A percentile compares a stretch with the other conserved stretches of the same genome.
Conservation (phyloP, 2,888 invertebrate species). For the Nomada ruficornis region DNA sequence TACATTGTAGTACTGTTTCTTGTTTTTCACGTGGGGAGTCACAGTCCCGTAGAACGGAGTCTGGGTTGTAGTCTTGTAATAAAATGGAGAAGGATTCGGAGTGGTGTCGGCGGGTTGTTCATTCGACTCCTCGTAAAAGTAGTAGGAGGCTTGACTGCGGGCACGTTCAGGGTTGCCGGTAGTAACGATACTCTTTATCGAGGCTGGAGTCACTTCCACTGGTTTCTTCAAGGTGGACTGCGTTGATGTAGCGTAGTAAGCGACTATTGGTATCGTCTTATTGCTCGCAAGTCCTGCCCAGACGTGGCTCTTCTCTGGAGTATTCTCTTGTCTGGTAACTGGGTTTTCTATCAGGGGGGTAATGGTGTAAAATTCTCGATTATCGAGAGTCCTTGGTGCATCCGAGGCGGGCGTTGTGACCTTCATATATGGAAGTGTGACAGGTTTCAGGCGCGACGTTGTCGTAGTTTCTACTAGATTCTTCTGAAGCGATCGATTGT, state of each 20-base stretch:
- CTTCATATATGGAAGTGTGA: slow-evolving; percentile 61
- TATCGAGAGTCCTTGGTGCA: slow-evolving; percentile 65
- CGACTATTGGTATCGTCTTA: slow-evolving; percentile 87
- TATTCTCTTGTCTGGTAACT: slow-evolving; percentile 77
- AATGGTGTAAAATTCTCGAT: slow-evolving; percentile 66
- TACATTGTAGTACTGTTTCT: slow-evolving; percentile 72
- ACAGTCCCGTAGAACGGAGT: slow-evolving; percentile 70
- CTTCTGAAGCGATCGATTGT: slow-evolving; percentile 53
- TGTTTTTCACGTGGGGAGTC: slow-evolving; percentile 55
- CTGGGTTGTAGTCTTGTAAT: slow-evolving; percentile 76
- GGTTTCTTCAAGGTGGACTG: slow-evolving; percentile 74
- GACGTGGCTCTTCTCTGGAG: slow-evolving; percentile 81
- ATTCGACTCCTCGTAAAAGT: slow-evolving; percentile 88
- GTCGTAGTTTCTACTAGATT: slow-evolving; percentile 42
- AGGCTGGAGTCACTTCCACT: slow-evolving; percentile 77
- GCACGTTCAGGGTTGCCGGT: slow-evolving; percentile 66
- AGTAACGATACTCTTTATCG: slow-evolving; percentile 72
- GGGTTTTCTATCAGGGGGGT: slow-evolving; percentile 71
- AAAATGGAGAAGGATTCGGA: slow-evolving; percentile 67
- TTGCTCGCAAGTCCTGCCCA: slow-evolving; percentile 84
- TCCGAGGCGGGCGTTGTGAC: slow-evolving; percentile 72
- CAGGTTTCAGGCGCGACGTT: slow-evolving; percentile 19
- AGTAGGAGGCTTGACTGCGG: slow-evolving; percentile 86
- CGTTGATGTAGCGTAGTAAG: slow-evolving; percentile 87
- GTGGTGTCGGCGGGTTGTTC: slow-evolving; percentile 74